Evolutionary conservation across 1,140 invertebrate genomes (phyloP).

Genomic region (Plectrocnemia conspersa): DNA sequence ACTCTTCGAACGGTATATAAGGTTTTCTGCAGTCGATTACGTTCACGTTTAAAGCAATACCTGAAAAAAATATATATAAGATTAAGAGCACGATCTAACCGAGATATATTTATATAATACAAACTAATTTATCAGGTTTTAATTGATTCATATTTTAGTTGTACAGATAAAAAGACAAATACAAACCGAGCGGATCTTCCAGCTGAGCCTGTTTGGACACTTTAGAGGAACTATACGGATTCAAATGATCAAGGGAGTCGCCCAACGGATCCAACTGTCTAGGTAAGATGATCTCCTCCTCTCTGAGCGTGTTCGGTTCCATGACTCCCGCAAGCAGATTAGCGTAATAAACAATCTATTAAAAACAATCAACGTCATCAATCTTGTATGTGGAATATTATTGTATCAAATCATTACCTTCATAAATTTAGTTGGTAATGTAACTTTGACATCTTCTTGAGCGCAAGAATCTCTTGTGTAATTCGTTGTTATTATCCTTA

Average conservation of each 20-base stretch:
- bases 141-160: constrained; percentile 7
- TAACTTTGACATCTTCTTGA: constrained; percentile 79
- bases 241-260: constrained; percentile 44
- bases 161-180: constrained; percentile 26
- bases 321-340: constrained; percentile 78
- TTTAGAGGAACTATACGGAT: constrained; percentile 43
- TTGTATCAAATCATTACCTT: constrained; percentile 52
- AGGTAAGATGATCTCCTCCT: constrained; percentile 52
- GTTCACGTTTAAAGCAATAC: constrained; percentile 53
- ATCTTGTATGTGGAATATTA: constrained; percentile 4
- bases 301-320: constrained; percentile 59
- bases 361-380: constrained; percentile 3
- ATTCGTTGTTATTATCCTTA: constrained; percentile 69
- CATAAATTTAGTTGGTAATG: constrained; percentile 76
- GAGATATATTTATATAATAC: constrained; percentile 25
- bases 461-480: constrained; percentile 71
- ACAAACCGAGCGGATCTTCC: constrained; percentile 52
- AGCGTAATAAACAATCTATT: constrained; percentile 81
- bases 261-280: constrained; percentile 45
- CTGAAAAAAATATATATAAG: constrained; percentile 42
- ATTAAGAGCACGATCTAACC: constrained; percentile 51
- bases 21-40: constrained; percentile 78
- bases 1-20: constrained; percentile 79
- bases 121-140: not conserved
- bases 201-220: constrained; percentile 47